Base-by-base conservation (phyloP, 2,797 vertebrate genomes). In the Squalus acanthias region DNA sequence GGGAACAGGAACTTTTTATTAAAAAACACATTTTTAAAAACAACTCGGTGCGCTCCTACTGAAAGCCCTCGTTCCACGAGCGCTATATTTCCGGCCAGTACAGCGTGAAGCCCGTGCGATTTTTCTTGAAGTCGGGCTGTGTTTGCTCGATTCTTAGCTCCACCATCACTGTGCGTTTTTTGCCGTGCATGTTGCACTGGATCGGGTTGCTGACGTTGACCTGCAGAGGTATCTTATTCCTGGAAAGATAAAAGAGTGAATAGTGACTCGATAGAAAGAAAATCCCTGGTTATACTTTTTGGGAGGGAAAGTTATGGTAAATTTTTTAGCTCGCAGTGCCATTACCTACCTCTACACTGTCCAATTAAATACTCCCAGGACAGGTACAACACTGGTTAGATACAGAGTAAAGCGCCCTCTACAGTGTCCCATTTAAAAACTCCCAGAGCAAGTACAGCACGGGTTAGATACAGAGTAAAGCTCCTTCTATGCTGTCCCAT, bases 101-200 rank as follows among this genome's bases (percentile, higher is more conserved):
- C 7, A 98, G 97, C 13, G 97, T 97, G 0, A 97, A 97, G 70
- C 97, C 87, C 0, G 97, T 95, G 0, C 96, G 97, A 76, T 92
- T 97, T 60, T 97, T 98, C 95, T 53, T 72, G 0, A 98, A 98
- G 87, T 98, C 97, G 0, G 98, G 98, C 63, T 76, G 26, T 0
- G 96, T 4, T 4, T 65, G 96, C 0, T 97, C 97, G 0, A 95
- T 82, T 3, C 93, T 95, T 0, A 2, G 20, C 96, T 98, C 97
- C 96, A 98, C 98, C 0, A 96, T 97, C 24, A 98, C 96, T 1
- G 97, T 96, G 74, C 97, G 97, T 96, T 96, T 97, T 50, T 96
- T 24, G 69, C 94, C 94, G 0, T 20, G 94, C 67, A 95, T 95
- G 22, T 95, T 13, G 46, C 46, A 95, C 13, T 74, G 46, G 69